Evolutionary conservation across 2,113 vertebrate species (phyloP).

Genomic region (Etheostoma cragini): DNA sequence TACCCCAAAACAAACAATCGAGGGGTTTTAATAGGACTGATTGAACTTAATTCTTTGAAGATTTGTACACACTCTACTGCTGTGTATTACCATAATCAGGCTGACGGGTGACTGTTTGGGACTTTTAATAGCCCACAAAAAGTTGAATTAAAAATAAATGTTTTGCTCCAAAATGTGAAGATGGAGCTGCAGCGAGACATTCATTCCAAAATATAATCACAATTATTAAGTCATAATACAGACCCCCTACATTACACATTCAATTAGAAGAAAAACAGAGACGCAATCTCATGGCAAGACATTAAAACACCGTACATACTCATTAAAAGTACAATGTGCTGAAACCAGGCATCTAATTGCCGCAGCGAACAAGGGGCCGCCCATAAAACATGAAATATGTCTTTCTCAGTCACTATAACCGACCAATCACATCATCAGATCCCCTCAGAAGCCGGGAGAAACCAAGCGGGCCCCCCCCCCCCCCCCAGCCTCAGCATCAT

Average conservation of each 20-base stretch:
- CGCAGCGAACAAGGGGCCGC: background rate
- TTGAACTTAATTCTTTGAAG: background rate
- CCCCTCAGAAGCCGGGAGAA: background rate
- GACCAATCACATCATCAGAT: background rate
- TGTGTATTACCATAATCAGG: background rate
- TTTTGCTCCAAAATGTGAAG: background rate
- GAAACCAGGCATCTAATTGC: background rate
- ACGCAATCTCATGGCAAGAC: background rate
- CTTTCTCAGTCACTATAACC: background rate
- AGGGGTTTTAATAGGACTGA: slow-evolving; percentile 8
- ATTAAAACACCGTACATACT: background rate
- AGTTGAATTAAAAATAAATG: background rate
- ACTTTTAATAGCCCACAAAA: background rate
- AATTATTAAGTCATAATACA: background rate
- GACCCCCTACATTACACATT: background rate
- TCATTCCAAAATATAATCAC: background rate
- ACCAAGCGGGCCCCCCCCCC: background rate
- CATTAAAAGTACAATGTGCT: background rate
- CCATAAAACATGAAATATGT: background rate
- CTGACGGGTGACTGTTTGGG: background rate
- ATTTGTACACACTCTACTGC: background rate
- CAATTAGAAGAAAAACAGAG: background rate
- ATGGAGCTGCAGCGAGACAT: background rate
- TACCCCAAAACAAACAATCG: background rate
- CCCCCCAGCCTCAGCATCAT: too few species aligned